Evolutionary conservation across 2,113 vertebrate species (phyloP), one percentile per base, ranked within the genome.

Genomic region (Hydrochoerus hydrochaeris): DNA sequence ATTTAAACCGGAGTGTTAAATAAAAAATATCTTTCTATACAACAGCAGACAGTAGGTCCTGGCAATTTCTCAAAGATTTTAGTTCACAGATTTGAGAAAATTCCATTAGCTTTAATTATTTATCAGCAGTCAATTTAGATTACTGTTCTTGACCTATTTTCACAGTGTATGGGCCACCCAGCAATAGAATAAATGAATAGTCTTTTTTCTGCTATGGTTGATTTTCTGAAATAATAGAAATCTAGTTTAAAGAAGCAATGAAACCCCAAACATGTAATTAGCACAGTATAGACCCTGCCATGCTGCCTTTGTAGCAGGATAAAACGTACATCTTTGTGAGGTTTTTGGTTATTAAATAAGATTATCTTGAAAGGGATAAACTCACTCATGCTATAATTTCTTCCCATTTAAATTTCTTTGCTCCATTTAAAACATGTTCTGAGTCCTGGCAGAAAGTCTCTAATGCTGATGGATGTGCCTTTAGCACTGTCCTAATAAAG

Each of bases 21-120:
- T 98, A 99, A 98, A 98, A 98, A 98, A 98, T 95, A 95, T 97
- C 98, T 95, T 96, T 96, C 97, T 98, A 95, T 97, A 97, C 98
- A 98, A 97, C 75, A 97, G 97, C 97, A 98, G 98, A 97, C 97
- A 67, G 95, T 97, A 95, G 93, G 95, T 92, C 96, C 85, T 86
- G 52, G 98, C 97, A 97, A 97, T 97, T 98, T 98, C 97, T 88
- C 96, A 97, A 98, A 98, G 98, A 98, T 97, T 98, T 98, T 88
- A 97, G 98, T 98, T 98, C 99, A 97, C 97, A 97, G 98, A 98
- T 98, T 98, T 98, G 98, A 98, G 98, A 98, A 98, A 99, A 99
- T 98, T 98, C 99, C 99, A 99, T 99, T 99, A 99, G 97, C 98
- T 99, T 99, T 99, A 99, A 99, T 99, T 99, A 99, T 99, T 99